Base-by-base conservation (phyloP, 2,888 invertebrate species). In the Agrypnus murinus region DNA sequence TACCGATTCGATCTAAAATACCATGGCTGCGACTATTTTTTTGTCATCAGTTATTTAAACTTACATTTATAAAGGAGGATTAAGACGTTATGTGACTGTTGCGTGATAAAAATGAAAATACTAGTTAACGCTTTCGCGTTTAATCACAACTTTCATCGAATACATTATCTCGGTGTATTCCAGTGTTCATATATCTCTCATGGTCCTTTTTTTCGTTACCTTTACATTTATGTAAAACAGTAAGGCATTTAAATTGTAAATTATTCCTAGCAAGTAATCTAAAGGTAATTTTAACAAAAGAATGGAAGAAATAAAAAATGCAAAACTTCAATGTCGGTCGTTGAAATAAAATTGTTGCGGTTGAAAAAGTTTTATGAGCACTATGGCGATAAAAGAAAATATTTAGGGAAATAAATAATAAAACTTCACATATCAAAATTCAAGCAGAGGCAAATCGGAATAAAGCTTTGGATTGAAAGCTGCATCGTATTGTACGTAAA, bases 171-270 rank as follows among this genome's bases (percentile, higher is more conserved):
- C 4, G 6, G 32, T 5, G 10, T 36, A 38, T 36, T n/a, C n/a
- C n/a, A n/a, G n/a, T n/a, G n/a, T n/a, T 17, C 34, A 53, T 36
- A 34, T 14, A 55, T 19, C 19, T 55, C 55, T 15, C 8, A 9
- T 34, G 10, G 8, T 34, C 14, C 53, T 5, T 53, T 53, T 14
- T 55, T 55, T 34, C 55, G 15, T 55, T 55, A 50, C 6, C 36
- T 50, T 31, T 31, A 43, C 36, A 38, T 55, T 34, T 55, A 55
- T 55, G 55, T 10, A 55, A 55, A 55, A 19, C 31, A 17, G 53
- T 5, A 36, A 17, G 17, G 50, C 55, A 55, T 55, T 55, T 55
- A 38, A 55, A 55, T 55, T 55, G 31, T 36, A 55, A 55, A 55
- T 55, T 34, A 36, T 36, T 8, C n/a, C 15, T 15, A 10, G 36